Evolutionary conservation across 2,113 vertebrate species (phyloP), one percentile per base, ranked within the genome.

Genomic region (Aegithalos caudatus): DNA sequence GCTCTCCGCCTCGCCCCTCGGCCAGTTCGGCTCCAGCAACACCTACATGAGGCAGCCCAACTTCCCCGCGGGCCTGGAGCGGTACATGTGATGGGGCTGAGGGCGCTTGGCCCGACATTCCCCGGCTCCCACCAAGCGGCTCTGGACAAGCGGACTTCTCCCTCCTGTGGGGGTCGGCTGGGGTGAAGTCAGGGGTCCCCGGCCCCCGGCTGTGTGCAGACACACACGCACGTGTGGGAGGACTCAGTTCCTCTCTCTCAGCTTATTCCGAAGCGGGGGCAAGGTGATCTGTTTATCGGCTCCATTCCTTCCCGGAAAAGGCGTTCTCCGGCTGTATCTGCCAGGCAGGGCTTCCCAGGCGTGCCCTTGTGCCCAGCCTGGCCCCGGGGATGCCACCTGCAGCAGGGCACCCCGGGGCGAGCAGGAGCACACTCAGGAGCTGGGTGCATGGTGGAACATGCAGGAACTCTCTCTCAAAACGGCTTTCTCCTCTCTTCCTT

Each of bases 41-140:
- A 71, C 97, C 28, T 99, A 99, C 96, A 97, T 99, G 98, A 97
- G 99, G 82, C 99, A 98, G 72, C 97, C 98, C 64, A 98, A 98
- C 96, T 99, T 99, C 94, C 95, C 98, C 1, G 73, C 98, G 1
- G 98, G 99, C 40, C 91, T 99, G 62, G 99, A 99, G 95, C 98
- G 99, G 28, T 99, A 99, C 92, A 98, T 99, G 98, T 99, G 97
- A 97, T 97, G 71, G 33, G 13, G 14, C 11, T 2, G 1, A 3
- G 14, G 13, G 21, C 20, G 13, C 37, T 81, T 10, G 62, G 21
- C n/a, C 19, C 54, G 37, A 40, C 42, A 23, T 14, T 27, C 4
- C 42, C 65, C 16, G 72, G 71, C 35, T 91, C 54, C 37, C 25
- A 28, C 0, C 0, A 40, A 40, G 64, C 37, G 57, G 45, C 67